Evolutionary conservation across 2,888 invertebrate species (phyloP).

Genomic region (Tetragnatha montana): DNA sequence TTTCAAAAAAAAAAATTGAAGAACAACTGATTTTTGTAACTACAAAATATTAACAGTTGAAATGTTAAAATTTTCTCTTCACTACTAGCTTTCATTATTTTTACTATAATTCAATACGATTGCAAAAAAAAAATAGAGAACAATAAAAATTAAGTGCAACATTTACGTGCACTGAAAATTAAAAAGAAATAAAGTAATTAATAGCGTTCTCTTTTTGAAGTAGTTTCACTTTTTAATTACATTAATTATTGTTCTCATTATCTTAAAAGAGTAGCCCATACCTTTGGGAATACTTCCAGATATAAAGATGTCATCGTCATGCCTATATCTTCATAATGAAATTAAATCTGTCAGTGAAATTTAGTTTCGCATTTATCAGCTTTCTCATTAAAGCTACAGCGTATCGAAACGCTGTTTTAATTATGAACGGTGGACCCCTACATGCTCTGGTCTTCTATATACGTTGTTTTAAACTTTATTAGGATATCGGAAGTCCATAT

Average conservation of each 20-base stretch:
- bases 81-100: too few species aligned
- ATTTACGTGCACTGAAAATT: too few species aligned
- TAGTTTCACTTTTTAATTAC: conserved; percentile 11
- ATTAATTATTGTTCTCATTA: conserved; percentile 31
- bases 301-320: conserved; percentile 63
- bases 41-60: too few species aligned
- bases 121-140: too few species aligned
- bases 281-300: conserved; percentile 13
- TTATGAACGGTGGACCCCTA: conserved; percentile 46
- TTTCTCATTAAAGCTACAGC: conserved; percentile 46
- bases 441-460: conserved; percentile 12
- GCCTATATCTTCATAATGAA: conserved; percentile 59
- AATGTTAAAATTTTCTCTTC: too few species aligned
- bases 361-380: conserved; percentile 67
- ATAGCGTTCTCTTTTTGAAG: too few species aligned
- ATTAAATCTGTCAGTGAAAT: conserved; percentile 69
- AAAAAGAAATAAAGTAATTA: too few species aligned
- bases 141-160: too few species aligned
- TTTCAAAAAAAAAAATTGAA: too few species aligned
- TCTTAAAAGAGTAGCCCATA: conserved; percentile 13
- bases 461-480: conserved; percentile 18
- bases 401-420: conserved; percentile 43
- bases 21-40: too few species aligned
- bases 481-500: conserved; percentile 10
- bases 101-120: too few species aligned